Base-by-base conservation (phyloP, 30 jellyfish, hydroid and myxozoan species). In the Hydractinia symbiolongicarpus region DNA sequence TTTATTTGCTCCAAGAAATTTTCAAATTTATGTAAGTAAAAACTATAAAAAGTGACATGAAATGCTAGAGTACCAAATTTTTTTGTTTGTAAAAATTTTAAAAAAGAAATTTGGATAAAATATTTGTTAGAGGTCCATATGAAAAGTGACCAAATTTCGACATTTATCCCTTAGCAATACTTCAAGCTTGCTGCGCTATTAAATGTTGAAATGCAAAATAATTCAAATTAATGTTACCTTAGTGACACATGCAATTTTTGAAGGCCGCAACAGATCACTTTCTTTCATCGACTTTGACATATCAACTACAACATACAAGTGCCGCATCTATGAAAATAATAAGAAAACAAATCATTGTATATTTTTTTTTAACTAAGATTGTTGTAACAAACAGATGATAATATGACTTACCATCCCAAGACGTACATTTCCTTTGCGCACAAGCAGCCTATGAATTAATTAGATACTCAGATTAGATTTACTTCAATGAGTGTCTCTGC, bases 401-500 rank as follows among this genome's bases (percentile, higher is more conserved):
- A n/a, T 6, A 0, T 6, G 17, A 64, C 98, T 70, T 76, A 91
- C 98, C 98, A 91, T 91, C 71, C 98, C 98, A n/a, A 91, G 89
- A 44, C 96, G 62, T 73, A 91, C 98, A 91, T 91, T 91, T 73
- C 96, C 98, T 57, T 82, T 86, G 53, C 96, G 88, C 4, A 91
- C 95, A 50, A 86, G 78, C 8, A 91, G 86, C 76, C 98, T 91
- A 55, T 19, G 72, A 4, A 51, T 30, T 30, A 30, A 30, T 30
- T 30, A 30, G 44, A 30, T 30, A 30, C 44, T 30, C 44, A 30
- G 44, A 30, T 30, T 30, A 30, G 44, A 30, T 30, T 30, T 30
- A 30, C 17, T 60, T 60, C 1, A 60, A 30, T 30, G 44, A 30
- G 44, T 30, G 44, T 30, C 44, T 30, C 44, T 30, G 44, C 44